phyloP scores from a whole-genome alignment of 2,113 vertebrate species.

The Sminthopsis crassicaudata region DNA sequence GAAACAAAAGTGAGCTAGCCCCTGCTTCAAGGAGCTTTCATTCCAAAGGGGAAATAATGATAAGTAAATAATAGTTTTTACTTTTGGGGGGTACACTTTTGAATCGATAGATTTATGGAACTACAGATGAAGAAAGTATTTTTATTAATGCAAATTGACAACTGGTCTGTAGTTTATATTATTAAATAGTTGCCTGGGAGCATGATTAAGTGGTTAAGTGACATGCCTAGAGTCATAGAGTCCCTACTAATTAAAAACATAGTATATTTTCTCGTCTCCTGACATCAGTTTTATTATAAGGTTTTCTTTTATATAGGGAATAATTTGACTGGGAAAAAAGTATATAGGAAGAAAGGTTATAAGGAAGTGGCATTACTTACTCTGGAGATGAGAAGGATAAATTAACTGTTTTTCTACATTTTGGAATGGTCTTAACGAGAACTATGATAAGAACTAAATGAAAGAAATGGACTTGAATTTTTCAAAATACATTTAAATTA shows the following conservation, averaged over 20 bases:
- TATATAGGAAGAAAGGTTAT: background rate
- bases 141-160: background rate
- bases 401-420: background rate
- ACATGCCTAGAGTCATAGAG: background rate
- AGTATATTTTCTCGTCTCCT: background rate
- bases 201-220: background rate
- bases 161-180: background rate
- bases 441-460: background rate
- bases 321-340: background rate
- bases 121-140: background rate
- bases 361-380: background rate
- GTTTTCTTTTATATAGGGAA: background rate
- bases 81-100: background rate
- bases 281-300: background rate
- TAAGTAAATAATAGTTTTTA: background rate
- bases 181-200: background rate
- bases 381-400: background rate
- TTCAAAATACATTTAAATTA: conserved; percentile 33
- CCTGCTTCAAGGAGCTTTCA: background rate
- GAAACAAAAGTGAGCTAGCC: background rate
- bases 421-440: background rate
- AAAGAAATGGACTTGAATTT: background rate
- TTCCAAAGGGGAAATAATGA: background rate
- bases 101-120: background rate
- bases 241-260: background rate